A percentile compares a stretch with the other conserved stretches of the same genome.
Evolutionary conservation across 2,113 vertebrate genomes (phyloP).

Genomic region (Gopherus evgoodei): DNA sequence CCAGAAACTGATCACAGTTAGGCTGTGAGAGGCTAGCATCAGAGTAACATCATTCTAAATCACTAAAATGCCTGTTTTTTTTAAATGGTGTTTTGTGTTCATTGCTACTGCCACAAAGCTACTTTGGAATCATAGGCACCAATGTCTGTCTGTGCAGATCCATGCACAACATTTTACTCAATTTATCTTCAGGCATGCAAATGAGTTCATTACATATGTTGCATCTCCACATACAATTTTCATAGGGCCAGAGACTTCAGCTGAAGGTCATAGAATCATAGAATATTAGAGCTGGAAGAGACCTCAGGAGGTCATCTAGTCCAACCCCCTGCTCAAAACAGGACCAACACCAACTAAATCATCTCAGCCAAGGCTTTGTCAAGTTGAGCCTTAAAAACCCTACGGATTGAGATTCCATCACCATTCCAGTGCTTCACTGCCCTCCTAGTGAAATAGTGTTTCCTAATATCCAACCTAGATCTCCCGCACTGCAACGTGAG

Average conservation of each 20-base stretch:
- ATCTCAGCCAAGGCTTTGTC: too few relatives aligned
- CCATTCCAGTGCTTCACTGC: too few relatives aligned
- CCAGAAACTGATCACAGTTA: not conserved
- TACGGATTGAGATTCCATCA: too few relatives aligned
- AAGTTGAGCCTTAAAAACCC: too few relatives aligned
- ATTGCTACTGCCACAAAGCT: accelerated
- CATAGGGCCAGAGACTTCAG: not conserved
- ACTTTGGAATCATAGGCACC: not conserved
- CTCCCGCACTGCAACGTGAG: too few relatives aligned
- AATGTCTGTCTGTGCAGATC: not conserved
- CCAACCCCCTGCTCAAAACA: too few relatives aligned
- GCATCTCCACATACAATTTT: not conserved
- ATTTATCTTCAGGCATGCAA: not conserved
- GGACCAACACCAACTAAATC: too few relatives aligned
- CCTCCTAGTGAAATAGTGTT: too few relatives aligned
- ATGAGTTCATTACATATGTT: not conserved
- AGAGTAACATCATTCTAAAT: not conserved
- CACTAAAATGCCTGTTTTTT: accelerated
- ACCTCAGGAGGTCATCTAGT: too few relatives aligned
- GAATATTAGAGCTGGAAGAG: too few relatives aligned
- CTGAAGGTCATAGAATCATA: too few relatives aligned
- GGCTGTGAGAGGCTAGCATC: not conserved
- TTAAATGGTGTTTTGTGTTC: not conserved
- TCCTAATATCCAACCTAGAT: too few relatives aligned
- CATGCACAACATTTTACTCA: not conserved